Conservation (phyloP, 1,140 invertebrate species). For the Drosophila subobscura region DNA sequence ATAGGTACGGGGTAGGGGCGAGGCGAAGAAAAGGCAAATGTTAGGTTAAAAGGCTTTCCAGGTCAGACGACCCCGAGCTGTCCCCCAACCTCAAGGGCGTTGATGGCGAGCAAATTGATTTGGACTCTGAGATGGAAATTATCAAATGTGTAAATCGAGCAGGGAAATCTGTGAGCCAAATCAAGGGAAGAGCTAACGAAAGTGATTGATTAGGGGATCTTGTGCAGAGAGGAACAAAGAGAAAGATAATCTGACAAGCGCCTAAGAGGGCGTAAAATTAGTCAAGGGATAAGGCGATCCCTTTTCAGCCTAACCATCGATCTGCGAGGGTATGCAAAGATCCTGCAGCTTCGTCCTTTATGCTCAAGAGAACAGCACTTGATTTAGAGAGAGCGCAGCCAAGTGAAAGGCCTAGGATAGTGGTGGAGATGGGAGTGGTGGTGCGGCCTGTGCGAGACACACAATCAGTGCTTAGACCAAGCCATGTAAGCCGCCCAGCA, state of each 20-base stretch:
- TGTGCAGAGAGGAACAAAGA: no score
- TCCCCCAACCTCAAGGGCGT: conserved; percentile 36
- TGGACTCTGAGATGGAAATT: conserved; percentile 55
- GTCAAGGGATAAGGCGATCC: background rate
- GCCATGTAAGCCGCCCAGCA: conserved; percentile 59
- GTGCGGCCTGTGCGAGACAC: background rate
- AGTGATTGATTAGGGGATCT: conserved; percentile 6
- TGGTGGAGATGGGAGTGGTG: background rate
- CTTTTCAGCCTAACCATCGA: background rate
- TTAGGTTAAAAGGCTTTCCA: conserved; percentile 74
- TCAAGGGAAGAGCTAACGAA: background rate
- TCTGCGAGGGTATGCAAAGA: no score
- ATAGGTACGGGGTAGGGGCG: background rate
- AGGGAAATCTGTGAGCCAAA: conserved; percentile 16
- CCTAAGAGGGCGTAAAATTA: background rate
- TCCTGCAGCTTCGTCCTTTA: background rate
- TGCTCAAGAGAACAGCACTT: conserved; percentile 37
- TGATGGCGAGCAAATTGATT: conserved; percentile 66
- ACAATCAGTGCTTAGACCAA: conserved; percentile 48
- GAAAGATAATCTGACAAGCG: background rate
- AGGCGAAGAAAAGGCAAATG: conserved; percentile 66
- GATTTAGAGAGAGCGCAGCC: conserved; percentile 44
- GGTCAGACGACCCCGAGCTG: conserved; percentile 37
- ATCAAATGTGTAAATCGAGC: conserved; percentile 46
- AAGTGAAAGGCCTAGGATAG: conserved; percentile 33